Evolutionary conservation across 2,888 invertebrate genomes (phyloP), one percentile per base, ranked within the genome.

Genomic region (Ophraella communa): DNA sequence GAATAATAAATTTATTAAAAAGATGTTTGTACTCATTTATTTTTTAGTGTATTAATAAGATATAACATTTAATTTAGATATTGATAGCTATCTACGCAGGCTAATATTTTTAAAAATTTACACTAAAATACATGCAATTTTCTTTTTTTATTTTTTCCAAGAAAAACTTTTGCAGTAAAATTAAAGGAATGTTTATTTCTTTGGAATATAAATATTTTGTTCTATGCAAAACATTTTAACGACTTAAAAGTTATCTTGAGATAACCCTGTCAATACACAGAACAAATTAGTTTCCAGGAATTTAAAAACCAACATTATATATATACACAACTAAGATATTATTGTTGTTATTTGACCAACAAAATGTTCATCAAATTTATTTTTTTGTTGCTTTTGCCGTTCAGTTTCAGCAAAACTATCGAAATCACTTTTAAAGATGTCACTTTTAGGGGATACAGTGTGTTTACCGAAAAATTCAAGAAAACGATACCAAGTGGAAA

Each of bases 361-460:
- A 68, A 56, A 59, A 52, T 55, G 54, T 21, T 55, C 4, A 27
- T 20, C 2, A 53, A 45, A 30, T 14, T 45, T 20, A 20, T 63
- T 20, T 8, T 66, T 18, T 20, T 66, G 14, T 23, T 66, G 1
- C 57, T 64, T 30, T 27, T 68, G 11, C 66, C 66, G 4, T 33
- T 69, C 4, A 66, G 66, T 21, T 54, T 64, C 8, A 11, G 65
- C 17, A 56, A 62, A 59, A 33, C 64, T 0, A 42, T 47, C 5
- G 66, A 70, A 23, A 63, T 72, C 11, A 73, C 75, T n/a, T 77
- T 77, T 35, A 70, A 73, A 64, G 71, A 77, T 71, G 76, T 76
- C 2, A 71, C 71, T 2, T 67, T 76, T 52, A 62, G 66, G 17
- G 74, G 73, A 11, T 76, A 72, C 30, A 73, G 70, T 61, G 63